phyloP scores from a whole-genome alignment of 1,140 invertebrate species.

The Zeugodacus cucurbitae region DNA sequence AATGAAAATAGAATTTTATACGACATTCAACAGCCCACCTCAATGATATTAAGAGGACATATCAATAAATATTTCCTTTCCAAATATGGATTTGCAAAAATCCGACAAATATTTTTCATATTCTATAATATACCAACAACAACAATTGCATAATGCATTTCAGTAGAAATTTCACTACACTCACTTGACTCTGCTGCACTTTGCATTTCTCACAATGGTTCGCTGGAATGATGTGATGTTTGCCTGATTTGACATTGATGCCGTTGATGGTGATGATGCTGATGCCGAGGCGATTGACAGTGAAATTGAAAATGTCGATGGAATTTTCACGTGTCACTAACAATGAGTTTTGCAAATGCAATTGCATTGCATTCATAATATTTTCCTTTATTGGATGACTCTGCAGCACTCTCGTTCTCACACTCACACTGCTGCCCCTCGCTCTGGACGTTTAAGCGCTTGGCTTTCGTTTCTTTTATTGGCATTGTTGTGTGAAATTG shows the following conservation, averaged over 20 bases:
- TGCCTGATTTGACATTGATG: background rate
- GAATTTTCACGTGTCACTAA: slow-evolving; percentile 12
- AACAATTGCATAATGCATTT: background rate
- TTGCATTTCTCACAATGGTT: background rate
- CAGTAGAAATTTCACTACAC: background rate
- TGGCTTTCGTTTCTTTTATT: background rate
- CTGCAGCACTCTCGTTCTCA: background rate
- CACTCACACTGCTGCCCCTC: background rate
- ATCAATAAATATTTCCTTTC: too few relatives aligned
- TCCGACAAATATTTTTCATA: background rate
- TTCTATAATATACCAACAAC: background rate
- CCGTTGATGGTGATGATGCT: background rate
- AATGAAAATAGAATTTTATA: too few relatives aligned
- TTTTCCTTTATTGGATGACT: background rate
- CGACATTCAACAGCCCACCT: too few relatives aligned
- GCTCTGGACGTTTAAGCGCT: background rate
- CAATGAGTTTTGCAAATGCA: background rate
- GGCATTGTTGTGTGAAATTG: slow-evolving; percentile 38
- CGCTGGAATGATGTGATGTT: background rate
- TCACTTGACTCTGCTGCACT: background rate
- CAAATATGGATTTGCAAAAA: background rate
- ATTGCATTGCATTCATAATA: background rate
- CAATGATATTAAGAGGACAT: too few relatives aligned
- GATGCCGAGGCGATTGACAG: slow-evolving; percentile 19
- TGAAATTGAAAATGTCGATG: slow-evolving; percentile 34